Evolutionary conservation across 2,113 vertebrate species (phyloP).

Genomic region (Perca flavescens): DNA sequence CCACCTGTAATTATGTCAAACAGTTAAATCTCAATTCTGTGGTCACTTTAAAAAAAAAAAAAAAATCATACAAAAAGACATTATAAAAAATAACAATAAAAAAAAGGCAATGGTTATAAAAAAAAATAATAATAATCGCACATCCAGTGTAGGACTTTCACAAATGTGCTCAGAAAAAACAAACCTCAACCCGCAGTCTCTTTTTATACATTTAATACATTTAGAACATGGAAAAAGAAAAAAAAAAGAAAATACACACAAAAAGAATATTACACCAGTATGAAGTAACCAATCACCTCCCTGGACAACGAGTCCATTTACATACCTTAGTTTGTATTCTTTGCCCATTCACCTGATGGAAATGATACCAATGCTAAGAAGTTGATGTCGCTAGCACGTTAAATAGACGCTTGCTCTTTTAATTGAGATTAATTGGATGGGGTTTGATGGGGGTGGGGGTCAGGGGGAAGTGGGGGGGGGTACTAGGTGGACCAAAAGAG

Average conservation of each 20-base stretch:
- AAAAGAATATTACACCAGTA: constrained; percentile 79
- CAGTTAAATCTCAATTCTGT: constrained; percentile 58
- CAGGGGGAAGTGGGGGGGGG: constrained; percentile 7
- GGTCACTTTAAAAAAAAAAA: constrained; percentile 74
- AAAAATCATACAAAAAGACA: constrained; percentile 72
- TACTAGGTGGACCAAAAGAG: constrained; percentile 24
- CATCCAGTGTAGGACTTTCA: constrained; percentile 89
- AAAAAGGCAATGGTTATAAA: constrained; percentile 70
- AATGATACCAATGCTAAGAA: constrained; percentile 62
- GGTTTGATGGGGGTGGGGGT: constrained; percentile 53
- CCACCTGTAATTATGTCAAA: constrained; percentile 60
- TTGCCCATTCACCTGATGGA: constrained; percentile 71
- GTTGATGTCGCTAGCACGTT: constrained; percentile 69
- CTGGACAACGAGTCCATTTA: constrained; percentile 62
- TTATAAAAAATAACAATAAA: constrained; percentile 50
- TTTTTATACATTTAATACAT: constrained; percentile 85
- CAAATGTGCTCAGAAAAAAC: constrained; percentile 76
- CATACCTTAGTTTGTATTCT: constrained; percentile 69
- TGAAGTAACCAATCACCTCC: constrained; percentile 73
- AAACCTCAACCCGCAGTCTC: constrained; percentile 78
- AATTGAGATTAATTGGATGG: constrained; percentile 71
- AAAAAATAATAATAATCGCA: constrained; percentile 61
- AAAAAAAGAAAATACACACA: constrained; percentile 68
- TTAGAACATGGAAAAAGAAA: constrained; percentile 71
- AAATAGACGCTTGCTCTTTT: constrained; percentile 65